Percentiles rank a stretch among this genome's conserved stretches.
Conservation (phyloP, 2,888 invertebrate species). For the Gastrophysa polygoni region DNA sequence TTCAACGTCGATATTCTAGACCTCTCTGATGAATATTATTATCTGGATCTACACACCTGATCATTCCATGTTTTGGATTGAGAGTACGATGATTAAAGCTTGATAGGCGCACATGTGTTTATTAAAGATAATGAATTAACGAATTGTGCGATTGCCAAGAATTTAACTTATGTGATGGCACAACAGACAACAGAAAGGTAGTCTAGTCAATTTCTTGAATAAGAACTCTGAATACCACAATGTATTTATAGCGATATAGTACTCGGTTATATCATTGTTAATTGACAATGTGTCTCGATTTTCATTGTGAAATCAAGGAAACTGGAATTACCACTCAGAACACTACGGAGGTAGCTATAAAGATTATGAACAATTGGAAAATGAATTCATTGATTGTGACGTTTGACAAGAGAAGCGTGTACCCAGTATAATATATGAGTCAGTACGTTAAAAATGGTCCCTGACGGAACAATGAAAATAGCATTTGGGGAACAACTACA, state of each 20-base stretch:
- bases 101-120: slow-evolving; percentile 9
- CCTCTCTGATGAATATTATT: no score
- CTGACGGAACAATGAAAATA: slow-evolving; percentile 7
- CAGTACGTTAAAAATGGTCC: background rate
- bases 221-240: background rate
- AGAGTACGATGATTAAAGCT: background rate
- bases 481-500: background rate
- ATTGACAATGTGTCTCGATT: background rate
- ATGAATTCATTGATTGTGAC: no score
- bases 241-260: background rate
- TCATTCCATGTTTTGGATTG: background rate
- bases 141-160: slow-evolving; percentile 31
- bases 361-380: no score
- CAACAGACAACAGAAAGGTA: slow-evolving; percentile 6
- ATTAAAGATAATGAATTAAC: slow-evolving; percentile 27
- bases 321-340: no score
- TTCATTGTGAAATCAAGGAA: no score
- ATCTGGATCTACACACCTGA: no score
- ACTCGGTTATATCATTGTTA: background rate
- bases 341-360: no score
- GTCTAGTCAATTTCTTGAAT: background rate
- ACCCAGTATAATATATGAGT: background rate
- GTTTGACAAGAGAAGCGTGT: background rate
- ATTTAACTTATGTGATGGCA: slow-evolving; percentile 24
- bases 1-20: no score